Base-by-base conservation (phyloP, 2,113 vertebrate species). In the Calonectris borealis region DNA sequence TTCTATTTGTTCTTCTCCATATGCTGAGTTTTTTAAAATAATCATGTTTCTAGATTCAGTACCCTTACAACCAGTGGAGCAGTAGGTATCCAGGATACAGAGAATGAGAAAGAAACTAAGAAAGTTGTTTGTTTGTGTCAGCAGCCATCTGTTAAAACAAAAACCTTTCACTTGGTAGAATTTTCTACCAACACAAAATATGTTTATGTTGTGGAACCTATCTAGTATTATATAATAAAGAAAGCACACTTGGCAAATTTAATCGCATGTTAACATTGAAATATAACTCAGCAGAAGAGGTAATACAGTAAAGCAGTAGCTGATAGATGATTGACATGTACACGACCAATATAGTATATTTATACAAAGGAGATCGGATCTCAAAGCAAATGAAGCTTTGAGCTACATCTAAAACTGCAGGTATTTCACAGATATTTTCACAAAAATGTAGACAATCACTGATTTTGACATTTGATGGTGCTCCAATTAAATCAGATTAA, bases 31-130 rank as follows among this genome's bases (percentile, higher is more conserved):
- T 94, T 93, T 95, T 88, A 48, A 96, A 96, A 96, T 94, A 90
- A 95, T 94, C 91, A 14, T 88, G 87, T 94, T 95, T 94, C 93
- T 91, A 70, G 86, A 90, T 97, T 97, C 91, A 86, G 84, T 89
- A 88, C 58, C 93, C 84, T 91, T 96, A 85, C 58, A 87, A 68
- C 42, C 81, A 94, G 58, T 42, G 29, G 81, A 91, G 93, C 89
- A 88, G 87, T 87, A 83, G 78, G 97, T 97, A 97, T 97, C 97
- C 94, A 97, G 96, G 96, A 97, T 95, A 97, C 97, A 66, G 94
- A 70, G 81, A 66, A 89, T 27, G 81, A 96, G 93, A 89, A 89
- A 86, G 96, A 90, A 94, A 78, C 71, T 34, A 86, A 90, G 88
- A 62, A 94, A 97, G 94, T 96, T 97, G 89, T 82, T 96, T 95